Percentiles rank a stretch among this genome's conserved stretches.
Conservation (phyloP, 30 jellyfish, hydroid and myxozoan species). For the Pseudorhiza aurosa region DNA sequence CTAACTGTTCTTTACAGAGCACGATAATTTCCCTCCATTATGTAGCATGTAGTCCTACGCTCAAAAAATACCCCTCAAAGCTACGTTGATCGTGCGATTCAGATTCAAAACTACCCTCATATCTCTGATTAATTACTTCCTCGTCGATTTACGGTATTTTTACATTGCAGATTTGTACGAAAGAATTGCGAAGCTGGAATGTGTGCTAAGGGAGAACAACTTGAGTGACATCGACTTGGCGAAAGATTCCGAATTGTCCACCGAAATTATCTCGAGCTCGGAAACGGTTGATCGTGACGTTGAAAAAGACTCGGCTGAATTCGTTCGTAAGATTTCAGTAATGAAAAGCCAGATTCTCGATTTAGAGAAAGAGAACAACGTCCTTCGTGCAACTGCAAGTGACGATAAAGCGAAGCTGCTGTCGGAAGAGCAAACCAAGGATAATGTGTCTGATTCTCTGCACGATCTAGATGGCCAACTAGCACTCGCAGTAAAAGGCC, state of each 20-base stretch:
- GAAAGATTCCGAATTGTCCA: neutral
- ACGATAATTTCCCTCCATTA: no score
- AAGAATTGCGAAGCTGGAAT: neutral
- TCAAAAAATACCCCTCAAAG: no score
- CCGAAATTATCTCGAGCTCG: neutral
- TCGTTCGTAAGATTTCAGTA: constrained; percentile 29
- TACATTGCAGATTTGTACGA: neutral
- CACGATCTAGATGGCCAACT: constrained; percentile 42
- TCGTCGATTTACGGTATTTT: no score
- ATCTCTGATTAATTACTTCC: no score
- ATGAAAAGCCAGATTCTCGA: constrained; percentile 34
- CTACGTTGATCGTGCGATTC: no score
- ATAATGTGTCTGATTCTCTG: constrained; percentile 1
- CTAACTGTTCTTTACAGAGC: no score
- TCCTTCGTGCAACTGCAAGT: constrained; percentile 3
- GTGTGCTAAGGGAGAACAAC: neutral
- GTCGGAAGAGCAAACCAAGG: constrained; percentile 18
- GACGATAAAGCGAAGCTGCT: constrained; percentile 7
- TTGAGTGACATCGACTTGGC: neutral
- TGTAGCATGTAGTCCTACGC: no score
- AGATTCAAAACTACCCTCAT: no score
- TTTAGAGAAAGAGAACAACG: constrained; percentile 40
- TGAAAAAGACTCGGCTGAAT: constrained; percentile 4
- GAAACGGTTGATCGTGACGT: constrained; percentile 5
- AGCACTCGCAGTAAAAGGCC: constrained; percentile 16